Evolutionary conservation across 30 jellyfish, hydroid and myxozoan genomes (phyloP), one percentile per base, ranked within the genome.

Genomic region (Aurelia sp.): DNA sequence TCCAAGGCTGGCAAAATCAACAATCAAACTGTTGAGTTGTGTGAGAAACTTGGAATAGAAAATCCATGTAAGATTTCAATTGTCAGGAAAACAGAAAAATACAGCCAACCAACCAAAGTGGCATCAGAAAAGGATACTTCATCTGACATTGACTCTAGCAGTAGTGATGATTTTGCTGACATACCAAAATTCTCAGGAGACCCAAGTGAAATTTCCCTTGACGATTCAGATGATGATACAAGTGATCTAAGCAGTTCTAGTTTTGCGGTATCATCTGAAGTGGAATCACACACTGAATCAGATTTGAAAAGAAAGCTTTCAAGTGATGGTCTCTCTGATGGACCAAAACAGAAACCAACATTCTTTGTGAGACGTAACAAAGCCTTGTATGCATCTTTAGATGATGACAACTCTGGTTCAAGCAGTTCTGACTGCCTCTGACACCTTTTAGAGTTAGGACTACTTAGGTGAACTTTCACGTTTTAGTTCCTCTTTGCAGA

Each of bases 361-460:
- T 73, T 61, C 66, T 57, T 84, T 47, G 93, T 84, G 22, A 73
- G 93, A 47, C 81, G 93, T 21, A 84, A 84, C 48, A 74, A 73
- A 62, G 93, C 93, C 4, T 72, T 84, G 16, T 84, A 84, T 66
- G 87, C 93, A 21, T 84, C 93, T 10, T 44, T 74, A 72, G 93
- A 84, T 73, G 93, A 84, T 73, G 93, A 84, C 11, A 84, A 74
- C 59, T 73, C 87, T 13, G 93, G 93, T 7, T 84, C 91, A 31
- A 82, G 91, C 47, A 82, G 91, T 84, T 82, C 91, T 2, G 91
- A 82, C 60, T 82, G 91, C 61, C 84, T 82, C 63, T 82, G 47
- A 55, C 18, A 20, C 19, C 17, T 20, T 65, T 65, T 20, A 40
- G 0, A 4, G 41, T 22, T 22, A 65, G 21, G 35, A 15, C 75